phyloP scores from a whole-genome alignment of 2,888 invertebrate species.

The Xanthia icteritia region DNA sequence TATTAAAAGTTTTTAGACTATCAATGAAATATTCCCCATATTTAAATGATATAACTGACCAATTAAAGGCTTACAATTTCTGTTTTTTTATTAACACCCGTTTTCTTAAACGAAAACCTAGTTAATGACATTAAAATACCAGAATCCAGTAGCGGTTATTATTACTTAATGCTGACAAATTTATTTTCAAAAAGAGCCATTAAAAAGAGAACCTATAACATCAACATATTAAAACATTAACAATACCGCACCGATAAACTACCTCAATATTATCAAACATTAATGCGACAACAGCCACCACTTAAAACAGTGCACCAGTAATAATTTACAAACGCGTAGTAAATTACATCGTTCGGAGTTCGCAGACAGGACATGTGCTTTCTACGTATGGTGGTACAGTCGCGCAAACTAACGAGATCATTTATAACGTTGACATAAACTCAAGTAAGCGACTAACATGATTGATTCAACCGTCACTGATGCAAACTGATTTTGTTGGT shows the following conservation, averaged over 20 bases:
- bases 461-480: constrained; percentile 59
- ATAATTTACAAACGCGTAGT: constrained; percentile 40
- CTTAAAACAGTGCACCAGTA: constrained; percentile 31
- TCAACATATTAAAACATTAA: neutral
- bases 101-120: neutral
- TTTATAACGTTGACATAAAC: constrained; percentile 59
- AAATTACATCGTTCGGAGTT: constrained; percentile 29
- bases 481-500: constrained; percentile 48
- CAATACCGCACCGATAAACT: constrained; percentile 1
- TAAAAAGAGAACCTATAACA: neutral
- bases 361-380: constrained; percentile 28
- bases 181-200: neutral
- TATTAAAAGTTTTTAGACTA: neutral
- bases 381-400: constrained; percentile 21
- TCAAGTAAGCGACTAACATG: constrained; percentile 57
- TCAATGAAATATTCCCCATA: too few relatives aligned
- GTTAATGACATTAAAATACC: neutral
- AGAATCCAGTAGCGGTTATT: too few relatives aligned
- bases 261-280: constrained; percentile 3
- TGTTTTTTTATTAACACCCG: too few relatives aligned
- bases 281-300: constrained; percentile 17
- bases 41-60: too few relatives aligned
- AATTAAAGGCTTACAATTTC: neutral
- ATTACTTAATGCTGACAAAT: neutral
- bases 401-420: constrained; percentile 52